Conservation (phyloP, 2,113 vertebrate genomes). For the Setophaga kirtlandii region DNA sequence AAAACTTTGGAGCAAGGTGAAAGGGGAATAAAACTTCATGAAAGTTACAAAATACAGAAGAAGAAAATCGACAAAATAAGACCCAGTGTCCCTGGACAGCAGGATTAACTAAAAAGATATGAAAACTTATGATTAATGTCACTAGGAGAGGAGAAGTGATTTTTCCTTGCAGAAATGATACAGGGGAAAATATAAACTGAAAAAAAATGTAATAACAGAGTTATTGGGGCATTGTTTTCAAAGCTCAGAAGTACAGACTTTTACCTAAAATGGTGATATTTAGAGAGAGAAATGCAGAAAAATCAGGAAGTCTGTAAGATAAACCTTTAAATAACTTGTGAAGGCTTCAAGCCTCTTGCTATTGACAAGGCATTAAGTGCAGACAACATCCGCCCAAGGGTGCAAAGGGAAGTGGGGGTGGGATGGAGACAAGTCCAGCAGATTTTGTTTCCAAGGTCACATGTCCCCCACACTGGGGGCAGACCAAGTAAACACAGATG, state of each 20-base stretch:
- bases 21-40: not conserved
- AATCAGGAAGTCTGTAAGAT: conserved; percentile 31
- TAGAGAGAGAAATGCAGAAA: not conserved
- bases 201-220: not conserved
- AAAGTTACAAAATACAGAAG: not conserved
- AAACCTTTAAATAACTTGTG: conserved; percentile 30
- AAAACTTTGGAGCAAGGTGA: not conserved
- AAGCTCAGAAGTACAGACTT: not conserved
- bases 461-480: fast-evolving
- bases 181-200: not conserved
- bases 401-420: not conserved
- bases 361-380: not conserved
- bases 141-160: not conserved
- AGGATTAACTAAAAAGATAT: not conserved
- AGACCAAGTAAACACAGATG: not conserved
- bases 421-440: not conserved
- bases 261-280: not conserved
- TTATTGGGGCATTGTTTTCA: not conserved
- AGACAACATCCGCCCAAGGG: not conserved
- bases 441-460: not conserved
- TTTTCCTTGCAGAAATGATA: not conserved
- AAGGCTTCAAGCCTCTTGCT: not conserved
- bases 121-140: not conserved
- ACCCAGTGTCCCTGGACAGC: not conserved
- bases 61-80: not conserved